Percentiles rank a stretch among this genome's conserved stretches.
Conservation (phyloP, 2,113 vertebrate species). For the Heterotilapia buettikoferi region DNA sequence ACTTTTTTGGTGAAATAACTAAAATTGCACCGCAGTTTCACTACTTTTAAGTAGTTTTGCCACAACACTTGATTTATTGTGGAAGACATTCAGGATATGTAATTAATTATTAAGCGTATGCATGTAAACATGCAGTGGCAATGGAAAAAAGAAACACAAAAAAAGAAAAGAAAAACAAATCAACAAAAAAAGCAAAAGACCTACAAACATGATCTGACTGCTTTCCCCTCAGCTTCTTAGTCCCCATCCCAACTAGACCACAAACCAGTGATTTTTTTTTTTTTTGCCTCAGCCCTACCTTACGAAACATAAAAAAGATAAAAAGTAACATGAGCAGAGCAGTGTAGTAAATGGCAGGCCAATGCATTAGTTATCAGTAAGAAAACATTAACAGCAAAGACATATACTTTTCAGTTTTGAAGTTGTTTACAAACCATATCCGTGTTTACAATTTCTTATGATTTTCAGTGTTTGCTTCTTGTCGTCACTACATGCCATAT, state of each 20-base stretch:
- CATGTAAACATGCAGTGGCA: constrained; percentile 48
- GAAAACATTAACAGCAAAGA: constrained; percentile 71
- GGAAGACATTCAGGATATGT: constrained; percentile 47
- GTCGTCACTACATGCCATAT: constrained; percentile 86
- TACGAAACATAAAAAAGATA: constrained; percentile 55
- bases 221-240: constrained; percentile 11
- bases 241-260: background rate
- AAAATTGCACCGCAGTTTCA: constrained; percentile 13
- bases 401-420: constrained; percentile 58
- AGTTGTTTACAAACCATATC: constrained; percentile 72
- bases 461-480: constrained; percentile 70
- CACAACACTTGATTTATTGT: constrained; percentile 42
- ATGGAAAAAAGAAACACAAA: constrained; percentile 1
- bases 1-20: constrained; percentile 48
- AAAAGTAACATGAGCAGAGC: constrained; percentile 62
- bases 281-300: constrained; percentile 59
- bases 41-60: constrained; percentile 31
- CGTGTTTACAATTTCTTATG: constrained; percentile 69
- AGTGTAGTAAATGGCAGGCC: constrained; percentile 67
- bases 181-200: constrained; percentile 1
- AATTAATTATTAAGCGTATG: constrained; percentile 37
- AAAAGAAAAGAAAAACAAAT: background rate
- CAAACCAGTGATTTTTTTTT: constrained; percentile 39
- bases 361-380: constrained; percentile 67
- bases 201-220: constrained; percentile 1